phyloP scores from a whole-genome alignment of 2,888 invertebrate genomes.

The Orthonevra nobilis region DNA sequence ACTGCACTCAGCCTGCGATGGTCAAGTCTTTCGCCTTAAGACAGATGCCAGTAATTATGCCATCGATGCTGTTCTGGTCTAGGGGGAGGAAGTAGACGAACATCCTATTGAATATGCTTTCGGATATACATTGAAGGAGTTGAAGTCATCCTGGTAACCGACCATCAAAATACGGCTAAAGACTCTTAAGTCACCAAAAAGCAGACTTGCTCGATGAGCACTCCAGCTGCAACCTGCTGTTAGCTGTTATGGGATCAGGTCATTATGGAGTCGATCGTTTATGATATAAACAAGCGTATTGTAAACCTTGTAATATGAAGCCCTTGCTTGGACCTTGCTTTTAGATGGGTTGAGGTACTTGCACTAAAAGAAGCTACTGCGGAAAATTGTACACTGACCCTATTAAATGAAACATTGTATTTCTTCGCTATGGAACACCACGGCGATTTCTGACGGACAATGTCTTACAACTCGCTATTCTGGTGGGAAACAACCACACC shows the following conservation, averaged over 20 bases:
- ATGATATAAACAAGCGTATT: too few relatives aligned
- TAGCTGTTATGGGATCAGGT: conserved; percentile 61
- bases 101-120: conserved; percentile 70
- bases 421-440: conserved; percentile 74
- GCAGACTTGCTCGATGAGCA: conserved; percentile 79
- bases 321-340: conserved; percentile 73
- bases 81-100: conserved; percentile 58
- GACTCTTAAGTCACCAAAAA: conserved; percentile 76
- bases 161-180: conserved; percentile 55
- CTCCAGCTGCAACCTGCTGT: conserved; percentile 76
- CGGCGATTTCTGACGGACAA: conserved; percentile 74
- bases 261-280: background rate
- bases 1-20: conserved; percentile 65
- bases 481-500: background rate
- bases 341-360: conserved; percentile 72
- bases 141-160: conserved; percentile 26
- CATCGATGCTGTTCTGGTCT: conserved; percentile 73
- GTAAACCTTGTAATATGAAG: too few relatives aligned
- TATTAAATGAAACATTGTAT: conserved; percentile 73
- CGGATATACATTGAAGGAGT: conserved; percentile 22
- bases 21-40: conserved; percentile 71
- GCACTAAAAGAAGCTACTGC: conserved; percentile 72
- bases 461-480: conserved; percentile 54
- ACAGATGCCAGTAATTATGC: conserved; percentile 76
- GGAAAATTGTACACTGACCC: conserved; percentile 69